Base-by-base conservation (phyloP, 1,140 invertebrate species). In the Micrasema longulum region DNA sequence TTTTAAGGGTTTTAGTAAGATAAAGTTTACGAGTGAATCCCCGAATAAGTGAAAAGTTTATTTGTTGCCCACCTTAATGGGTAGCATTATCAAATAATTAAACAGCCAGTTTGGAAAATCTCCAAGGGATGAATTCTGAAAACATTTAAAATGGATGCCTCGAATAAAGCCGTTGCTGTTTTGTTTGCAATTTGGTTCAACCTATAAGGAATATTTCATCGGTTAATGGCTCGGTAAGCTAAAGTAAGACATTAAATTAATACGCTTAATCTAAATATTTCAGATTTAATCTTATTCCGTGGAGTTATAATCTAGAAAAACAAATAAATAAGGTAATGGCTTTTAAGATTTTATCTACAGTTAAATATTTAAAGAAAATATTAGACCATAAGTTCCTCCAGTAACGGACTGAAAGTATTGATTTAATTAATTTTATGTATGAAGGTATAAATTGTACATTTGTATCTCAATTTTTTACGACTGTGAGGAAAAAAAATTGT, bases 31-130 rank as follows among this genome's bases (percentile, higher is more conserved):
- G 31, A 31, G 14, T 52, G 45, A 50, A 47, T 35, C 45, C 26
- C 9, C 18, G 38, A 68, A 55, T 68, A 68, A 68, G 65, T 68
- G 65, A 57, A 68, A 68, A 68, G 65, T 68, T 68, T 57, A 52
- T 68, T 68, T 68, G 35, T 38, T 55, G 26, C 26, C 26, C 26
- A 53, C 65, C 48, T 68, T 68, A 68, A 68, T 43, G 65, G 65
- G 47, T 41, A 14, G 38, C 65, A 41, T 68, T 68, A 68, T 68
- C 38, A 68, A 68, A 68, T 57, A 68, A 68, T 68, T 57, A 68
- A 22, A 50, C 35, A 43, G 36, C 18, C 26, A 16, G 48, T 53
- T 68, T 23, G 20, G 50, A 45, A 50, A 53, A 53, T 52, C 35
- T 68, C 26, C 31, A 68, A 68, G 65, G 65, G 65, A 55, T 68